These are phyloP conservation scores for Hesperia comma DNA, from an alignment of 2,888 invertebrate species.

Conservation along the genomic window DNA sequence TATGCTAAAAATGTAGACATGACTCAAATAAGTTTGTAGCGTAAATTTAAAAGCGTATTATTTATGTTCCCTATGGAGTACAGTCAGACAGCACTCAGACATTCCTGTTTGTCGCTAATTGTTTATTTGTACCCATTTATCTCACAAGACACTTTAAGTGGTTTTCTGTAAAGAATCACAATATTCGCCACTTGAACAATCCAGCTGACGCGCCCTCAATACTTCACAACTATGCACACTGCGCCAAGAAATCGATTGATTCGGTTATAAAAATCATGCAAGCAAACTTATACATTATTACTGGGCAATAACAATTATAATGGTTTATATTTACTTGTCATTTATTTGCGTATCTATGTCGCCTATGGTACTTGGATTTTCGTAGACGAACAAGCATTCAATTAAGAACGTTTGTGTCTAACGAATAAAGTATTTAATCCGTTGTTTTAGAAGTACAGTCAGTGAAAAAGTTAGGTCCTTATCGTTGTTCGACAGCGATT, in stretches of 20 bases:
- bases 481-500: conserved; percentile 30
- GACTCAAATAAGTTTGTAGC: not conserved
- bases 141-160: conserved; percentile 48
- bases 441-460: conserved; percentile 1
- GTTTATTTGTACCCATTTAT: conserved; percentile 48
- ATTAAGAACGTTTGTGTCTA: not conserved
- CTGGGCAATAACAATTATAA: conserved; percentile 31
- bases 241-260: conserved; percentile 24
- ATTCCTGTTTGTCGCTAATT: conserved; percentile 43
- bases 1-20: not conserved
- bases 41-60: conserved; percentile 26
- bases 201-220: conserved; percentile 40
- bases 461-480: conserved; percentile 25
- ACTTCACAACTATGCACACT: conserved; percentile 38
- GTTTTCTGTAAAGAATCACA: conserved; percentile 46
- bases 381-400: not conserved
- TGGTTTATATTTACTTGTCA: conserved; percentile 1
- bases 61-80: conserved; percentile 27
- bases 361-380: conserved; percentile 24
- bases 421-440: not conserved
- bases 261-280: conserved; percentile 30
- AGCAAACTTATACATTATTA: conserved; percentile 26
- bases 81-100: conserved; percentile 35
- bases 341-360: conserved; percentile 29
- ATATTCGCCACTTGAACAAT: conserved; percentile 48